Evolutionary conservation across 2,113 vertebrate species (phyloP), one percentile per base, ranked within the genome.

Genomic region (Paralichthys olivaceus): DNA sequence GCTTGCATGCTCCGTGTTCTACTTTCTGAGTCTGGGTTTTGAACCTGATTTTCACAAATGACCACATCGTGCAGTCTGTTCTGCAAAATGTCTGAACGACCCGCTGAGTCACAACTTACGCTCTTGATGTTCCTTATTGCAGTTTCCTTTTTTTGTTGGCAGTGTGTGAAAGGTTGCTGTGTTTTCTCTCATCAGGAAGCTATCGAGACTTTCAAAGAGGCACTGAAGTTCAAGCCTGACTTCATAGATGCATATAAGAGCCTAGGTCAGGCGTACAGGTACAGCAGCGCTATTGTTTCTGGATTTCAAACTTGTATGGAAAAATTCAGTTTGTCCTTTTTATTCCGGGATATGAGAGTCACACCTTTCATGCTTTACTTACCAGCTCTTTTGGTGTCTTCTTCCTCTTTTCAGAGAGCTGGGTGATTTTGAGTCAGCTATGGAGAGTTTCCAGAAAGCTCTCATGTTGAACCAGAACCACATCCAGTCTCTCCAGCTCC

Each of bases 181-280:
- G 25, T 67, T 61, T 34, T 37, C 12, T 17, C 23, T 86, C 75
- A 45, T 79, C 32, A 99, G 98, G 97, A 99, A 94, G 98, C 98
- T 76, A 98, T 99, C 68, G 97, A 98, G 80, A 96, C 96, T 0
- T 99, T 99, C 89, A 99, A 98, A 93, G 98, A 98, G 90, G 96
- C 97, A 8, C 84, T 99, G 80, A 98, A 96, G 80, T 93, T 99
- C 78, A 99, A 99, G 91, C 93, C 95, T 32, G 97, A 99, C 81
- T 99, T 99, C 58, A 98, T 98, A 83, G 98, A 99, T 88, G 98
- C 97, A 0, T 98, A 99, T 88, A 99, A 99, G 93, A 99, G 98
- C 86, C 94, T 99, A 1, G 98, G 97, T 9, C 98, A 99, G 91
- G 98, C 98, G 15, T 99, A 99, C 90, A 96, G 98, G 98, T 99